These are phyloP conservation scores for Gymnogyps californianus DNA, from an alignment of 2,113 vertebrate species.

Conservation along the genomic window DNA sequence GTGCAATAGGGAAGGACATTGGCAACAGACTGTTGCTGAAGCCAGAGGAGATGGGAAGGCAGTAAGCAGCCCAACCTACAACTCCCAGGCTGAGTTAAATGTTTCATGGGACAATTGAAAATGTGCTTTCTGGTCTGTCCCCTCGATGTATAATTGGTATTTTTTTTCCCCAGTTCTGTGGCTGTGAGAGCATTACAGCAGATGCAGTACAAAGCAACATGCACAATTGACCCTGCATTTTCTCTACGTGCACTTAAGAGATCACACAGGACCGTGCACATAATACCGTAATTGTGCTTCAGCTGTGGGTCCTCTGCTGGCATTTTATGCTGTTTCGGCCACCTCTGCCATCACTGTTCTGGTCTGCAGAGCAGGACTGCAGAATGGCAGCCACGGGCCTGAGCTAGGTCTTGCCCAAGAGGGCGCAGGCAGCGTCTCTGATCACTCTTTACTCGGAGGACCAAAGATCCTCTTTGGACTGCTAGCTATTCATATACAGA, in stretches of 20 bases:
- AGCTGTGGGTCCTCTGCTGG: neutral
- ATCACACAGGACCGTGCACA: accelerated
- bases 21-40: neutral
- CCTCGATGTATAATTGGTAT: neutral
- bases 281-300: accelerated
- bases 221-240: accelerated
- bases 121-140: neutral
- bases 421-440: neutral
- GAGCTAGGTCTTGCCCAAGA: neutral
- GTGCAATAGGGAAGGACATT: neutral
- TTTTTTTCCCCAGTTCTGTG: neutral
- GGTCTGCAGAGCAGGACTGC: neutral
- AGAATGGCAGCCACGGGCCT: accelerated
- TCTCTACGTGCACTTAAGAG: accelerated
- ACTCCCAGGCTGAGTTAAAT: neutral
- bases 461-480: neutral
- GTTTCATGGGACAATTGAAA: neutral
- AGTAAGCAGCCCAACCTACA: neutral
- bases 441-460: neutral
- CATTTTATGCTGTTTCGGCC: neutral
- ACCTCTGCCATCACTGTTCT: neutral
- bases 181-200: neutral
- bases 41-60: neutral
- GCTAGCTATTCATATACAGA: neutral
- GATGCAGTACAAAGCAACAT: accelerated